These are phyloP conservation scores for Otocyon megalotis DNA, from an alignment of 2,113 vertebrate species.

Conservation along the genomic window DNA sequence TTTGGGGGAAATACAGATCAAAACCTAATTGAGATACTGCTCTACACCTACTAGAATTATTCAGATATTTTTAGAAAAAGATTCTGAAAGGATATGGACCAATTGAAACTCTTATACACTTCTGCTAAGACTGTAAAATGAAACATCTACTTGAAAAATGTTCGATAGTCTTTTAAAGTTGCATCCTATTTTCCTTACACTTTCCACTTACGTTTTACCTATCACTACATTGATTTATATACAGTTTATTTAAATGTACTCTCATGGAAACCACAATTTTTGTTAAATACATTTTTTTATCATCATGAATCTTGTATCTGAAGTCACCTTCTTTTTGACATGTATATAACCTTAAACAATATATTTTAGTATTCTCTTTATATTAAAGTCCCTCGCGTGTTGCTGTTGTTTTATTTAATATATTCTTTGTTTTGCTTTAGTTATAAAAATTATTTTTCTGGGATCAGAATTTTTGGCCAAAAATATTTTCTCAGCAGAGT, in stretches of 20 bases:
- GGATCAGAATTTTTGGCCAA: background rate
- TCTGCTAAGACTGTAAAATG: background rate
- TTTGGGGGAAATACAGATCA: background rate
- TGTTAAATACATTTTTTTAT: background rate
- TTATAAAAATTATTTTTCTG: background rate
- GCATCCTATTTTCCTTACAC: background rate
- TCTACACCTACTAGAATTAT: background rate
- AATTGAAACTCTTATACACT: background rate
- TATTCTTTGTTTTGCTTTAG: background rate
- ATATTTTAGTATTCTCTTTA: background rate
- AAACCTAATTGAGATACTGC: background rate
- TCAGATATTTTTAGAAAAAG: background rate
- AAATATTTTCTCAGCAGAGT: background rate
- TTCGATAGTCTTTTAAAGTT: background rate
- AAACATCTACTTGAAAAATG: background rate
- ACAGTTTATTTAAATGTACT: background rate
- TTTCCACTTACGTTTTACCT: background rate
- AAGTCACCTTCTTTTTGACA: background rate
- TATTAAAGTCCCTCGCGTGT: background rate
- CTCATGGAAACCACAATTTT: background rate
- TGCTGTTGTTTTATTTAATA: background rate
- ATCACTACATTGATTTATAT: background rate
- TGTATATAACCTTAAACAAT: background rate
- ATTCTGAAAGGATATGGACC: background rate
- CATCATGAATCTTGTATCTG: background rate